Evolutionary conservation across 2,113 vertebrate genomes (phyloP).

Genomic region (Callipepla squamata): DNA sequence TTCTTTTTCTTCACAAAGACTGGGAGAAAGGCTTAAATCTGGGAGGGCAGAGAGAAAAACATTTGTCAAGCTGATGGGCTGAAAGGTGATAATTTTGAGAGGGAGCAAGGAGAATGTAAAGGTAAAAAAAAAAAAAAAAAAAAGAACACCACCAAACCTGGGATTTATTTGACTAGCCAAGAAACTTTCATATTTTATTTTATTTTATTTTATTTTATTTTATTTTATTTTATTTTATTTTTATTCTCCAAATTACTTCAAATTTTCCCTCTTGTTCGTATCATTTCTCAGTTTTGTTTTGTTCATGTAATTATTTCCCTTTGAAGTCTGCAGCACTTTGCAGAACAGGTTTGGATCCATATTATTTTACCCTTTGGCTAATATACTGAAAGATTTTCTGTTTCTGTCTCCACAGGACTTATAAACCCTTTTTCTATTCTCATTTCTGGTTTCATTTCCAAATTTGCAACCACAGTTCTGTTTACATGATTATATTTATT

Average conservation of each 20-base stretch:
- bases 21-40: slow-evolving; percentile 19
- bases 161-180: neutral
- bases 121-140: neutral
- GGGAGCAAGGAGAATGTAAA: neutral
- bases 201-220: slow-evolving; percentile 20
- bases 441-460: neutral
- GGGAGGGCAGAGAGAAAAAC: neutral
- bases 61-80: slow-evolving; percentile 2
- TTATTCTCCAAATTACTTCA: neutral
- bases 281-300: neutral
- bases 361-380: neutral
- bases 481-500: neutral
- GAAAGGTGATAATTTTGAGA: neutral
- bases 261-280: neutral
- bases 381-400: slow-evolving; percentile 11
- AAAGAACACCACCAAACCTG: neutral
- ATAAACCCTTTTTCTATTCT: neutral
- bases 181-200: neutral
- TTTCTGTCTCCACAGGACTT: neutral
- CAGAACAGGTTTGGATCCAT: neutral
- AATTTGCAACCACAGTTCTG: neutral
- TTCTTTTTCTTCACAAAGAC: slow-evolving; percentile 41
- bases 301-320: neutral
- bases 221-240: neutral
- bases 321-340: neutral